Evolutionary conservation across 2,888 invertebrate species (phyloP).

Genomic region (Xanthorhoe spadicearia): DNA sequence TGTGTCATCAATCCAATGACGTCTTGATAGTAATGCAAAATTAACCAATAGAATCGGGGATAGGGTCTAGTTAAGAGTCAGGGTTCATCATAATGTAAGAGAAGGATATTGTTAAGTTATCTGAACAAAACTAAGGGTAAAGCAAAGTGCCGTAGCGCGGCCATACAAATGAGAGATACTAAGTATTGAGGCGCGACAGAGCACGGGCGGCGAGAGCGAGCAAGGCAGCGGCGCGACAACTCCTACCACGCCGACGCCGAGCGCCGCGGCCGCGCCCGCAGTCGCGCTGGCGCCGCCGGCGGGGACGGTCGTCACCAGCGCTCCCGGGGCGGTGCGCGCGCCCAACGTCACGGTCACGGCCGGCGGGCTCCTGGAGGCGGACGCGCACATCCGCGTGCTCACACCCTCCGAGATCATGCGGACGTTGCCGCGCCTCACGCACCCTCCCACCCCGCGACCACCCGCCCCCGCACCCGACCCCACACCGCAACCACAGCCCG

Average conservation of each 20-base stretch:
- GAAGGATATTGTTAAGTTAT: no score
- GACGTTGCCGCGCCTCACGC: constrained; percentile 93
- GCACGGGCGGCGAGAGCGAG: constrained; percentile 60
- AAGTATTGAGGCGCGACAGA: constrained; percentile 72
- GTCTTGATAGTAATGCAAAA: no score
- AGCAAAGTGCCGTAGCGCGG: not conserved
- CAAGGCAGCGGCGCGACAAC: constrained; percentile 46
- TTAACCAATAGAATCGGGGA: no score
- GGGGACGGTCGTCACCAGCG: constrained; percentile 41
- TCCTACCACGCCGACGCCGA: constrained; percentile 65
- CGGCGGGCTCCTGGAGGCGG: constrained; percentile 85
- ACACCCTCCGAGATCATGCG: constrained; percentile 96
- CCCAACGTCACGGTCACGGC: constrained; percentile 89
- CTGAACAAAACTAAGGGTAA: no score
- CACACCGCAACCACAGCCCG: constrained; percentile 41
- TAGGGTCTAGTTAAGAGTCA: no score
- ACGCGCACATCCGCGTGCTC: constrained; percentile 94
- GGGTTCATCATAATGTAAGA: no score
- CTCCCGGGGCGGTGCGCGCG: constrained; percentile 81
- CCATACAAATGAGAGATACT: constrained; percentile 43
- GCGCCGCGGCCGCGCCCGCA: constrained; percentile 44
- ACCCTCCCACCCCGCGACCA: constrained; percentile 72
- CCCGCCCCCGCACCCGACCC: constrained; percentile 38
- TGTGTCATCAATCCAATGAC: no score
- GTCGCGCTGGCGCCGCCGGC: constrained; percentile 46